These are phyloP conservation scores for Periophthalmus modestus DNA, from an alignment of 2,113 vertebrate genomes.

Conservation along the genomic window DNA sequence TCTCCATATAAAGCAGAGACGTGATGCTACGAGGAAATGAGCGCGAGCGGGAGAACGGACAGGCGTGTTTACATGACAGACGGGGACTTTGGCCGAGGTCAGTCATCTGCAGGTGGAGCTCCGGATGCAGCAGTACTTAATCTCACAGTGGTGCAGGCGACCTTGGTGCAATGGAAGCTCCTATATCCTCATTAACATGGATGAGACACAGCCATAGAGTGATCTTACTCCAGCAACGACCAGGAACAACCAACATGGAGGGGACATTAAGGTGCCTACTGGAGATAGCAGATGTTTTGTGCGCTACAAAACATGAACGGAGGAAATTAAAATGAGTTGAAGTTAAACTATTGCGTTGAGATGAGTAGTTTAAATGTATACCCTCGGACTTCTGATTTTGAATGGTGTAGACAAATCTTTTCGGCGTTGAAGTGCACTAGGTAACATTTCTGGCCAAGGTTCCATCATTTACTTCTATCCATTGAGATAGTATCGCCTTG, in stretches of 20 bases:
- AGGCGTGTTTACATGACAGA: constrained; percentile 8
- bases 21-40: constrained; percentile 9
- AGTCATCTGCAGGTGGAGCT: constrained; percentile 43
- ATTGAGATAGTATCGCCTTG: too few species aligned
- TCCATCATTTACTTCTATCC: too few species aligned
- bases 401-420: too few species aligned
- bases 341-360: too few species aligned
- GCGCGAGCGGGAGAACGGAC: constrained; percentile 14
- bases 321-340: background rate
- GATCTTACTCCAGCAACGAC: constrained; percentile 35
- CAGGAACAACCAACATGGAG: constrained; percentile 10
- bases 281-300: background rate
- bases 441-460: too few species aligned
- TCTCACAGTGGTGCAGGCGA: constrained; percentile 55
- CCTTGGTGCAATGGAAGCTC: constrained; percentile 59
- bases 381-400: too few species aligned
- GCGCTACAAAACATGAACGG: background rate
- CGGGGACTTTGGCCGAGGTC: constrained; percentile 21
- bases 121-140: constrained; percentile 44
- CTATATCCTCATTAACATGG: constrained; percentile 69
- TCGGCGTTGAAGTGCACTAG: too few species aligned
- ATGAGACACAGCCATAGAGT: constrained; percentile 46
- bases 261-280: constrained; percentile 1
- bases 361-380: too few species aligned
- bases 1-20: background rate